Percentiles rank a stretch among this genome's conserved stretches.
Conservation (phyloP, 2,113 vertebrate genomes). For the Penelope pileata region DNA sequence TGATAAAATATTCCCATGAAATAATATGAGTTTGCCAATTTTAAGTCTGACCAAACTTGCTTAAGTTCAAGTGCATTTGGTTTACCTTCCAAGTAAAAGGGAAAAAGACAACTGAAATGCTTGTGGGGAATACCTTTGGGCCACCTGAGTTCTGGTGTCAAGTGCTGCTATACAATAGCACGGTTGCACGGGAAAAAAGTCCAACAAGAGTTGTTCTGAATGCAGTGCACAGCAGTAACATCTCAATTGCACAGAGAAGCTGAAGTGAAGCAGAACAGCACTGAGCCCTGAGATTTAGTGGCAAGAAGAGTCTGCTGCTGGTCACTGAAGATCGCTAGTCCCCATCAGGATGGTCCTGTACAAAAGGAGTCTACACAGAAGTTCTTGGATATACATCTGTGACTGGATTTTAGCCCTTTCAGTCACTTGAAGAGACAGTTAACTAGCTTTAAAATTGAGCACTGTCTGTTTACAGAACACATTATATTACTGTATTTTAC, state of each 20-base stretch:
- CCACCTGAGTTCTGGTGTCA: background rate
- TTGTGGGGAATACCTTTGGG: background rate
- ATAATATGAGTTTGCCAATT: background rate
- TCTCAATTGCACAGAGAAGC: background rate
- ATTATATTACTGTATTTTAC: background rate
- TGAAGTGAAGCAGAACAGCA: background rate
- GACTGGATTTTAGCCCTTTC: background rate
- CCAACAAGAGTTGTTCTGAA: rapidly evolving
- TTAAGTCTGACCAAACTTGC: background rate
- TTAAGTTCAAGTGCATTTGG: background rate
- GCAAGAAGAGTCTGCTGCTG: background rate
- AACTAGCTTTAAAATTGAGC: background rate
- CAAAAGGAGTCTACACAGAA: background rate
- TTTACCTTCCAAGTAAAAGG: background rate
- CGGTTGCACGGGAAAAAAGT: background rate
- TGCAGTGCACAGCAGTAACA: background rate
- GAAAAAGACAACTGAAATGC: background rate
- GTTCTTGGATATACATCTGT: background rate
- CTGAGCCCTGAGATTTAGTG: rapidly evolving
- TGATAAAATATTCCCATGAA: background rate
- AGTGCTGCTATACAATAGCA: background rate
- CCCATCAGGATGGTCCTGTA: background rate
- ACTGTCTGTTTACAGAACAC: background rate
- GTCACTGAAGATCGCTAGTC: background rate
- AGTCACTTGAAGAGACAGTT: background rate